Base-by-base conservation (phyloP, 2,888 invertebrate species). In the Lutraria lutraria region DNA sequence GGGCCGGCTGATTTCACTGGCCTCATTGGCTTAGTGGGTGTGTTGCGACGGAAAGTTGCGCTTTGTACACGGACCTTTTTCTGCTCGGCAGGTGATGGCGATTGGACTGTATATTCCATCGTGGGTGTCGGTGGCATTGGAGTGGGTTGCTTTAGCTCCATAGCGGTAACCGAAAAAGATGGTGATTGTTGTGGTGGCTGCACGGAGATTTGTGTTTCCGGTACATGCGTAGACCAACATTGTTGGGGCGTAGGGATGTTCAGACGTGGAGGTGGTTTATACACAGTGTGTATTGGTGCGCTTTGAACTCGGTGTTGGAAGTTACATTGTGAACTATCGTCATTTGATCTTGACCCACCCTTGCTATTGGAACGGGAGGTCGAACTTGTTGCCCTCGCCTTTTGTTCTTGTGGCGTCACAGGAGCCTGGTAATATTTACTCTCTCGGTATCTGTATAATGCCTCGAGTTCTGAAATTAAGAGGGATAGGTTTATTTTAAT, bases 231-330 rank as follows among this genome's bases (percentile, higher is more conserved):
- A 81, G 94, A 92, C 95, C 95, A 95, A 83, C 94, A 94, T 90
- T 95, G 93, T 43, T 88, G 90, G 12, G 95, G 95, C 16, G 94
- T 95, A 12, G 95, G 95, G 54, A 95, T 88, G 80, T 92, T 88
- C 43, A 95, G 86, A 81, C 89, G 93, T 43, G 94, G 93, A 15
- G 94, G 93, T 13, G 92, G 93, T 82, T 90, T 93, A 82, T 94
- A 94, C 34, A 91, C 92, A 43, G 94, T 94, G 76, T 92, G 93
- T 31, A 95, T 92, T 0, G 94, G 94, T 10, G 94, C 94, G 80
- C 94, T 94, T 87, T 91, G 93, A 13, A 93, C 90, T 43, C 94
- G 85, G 13, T 90, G 88, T 68, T 88, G 90, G 13, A 94, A 68
- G 15, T 85, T 80, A 76, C 53, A 76, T 3, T 54, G 52, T 21